Evolutionary conservation across 2,113 vertebrate genomes (phyloP), one percentile per base, ranked within the genome.

Genomic region (Sporophila hypoxantha): DNA sequence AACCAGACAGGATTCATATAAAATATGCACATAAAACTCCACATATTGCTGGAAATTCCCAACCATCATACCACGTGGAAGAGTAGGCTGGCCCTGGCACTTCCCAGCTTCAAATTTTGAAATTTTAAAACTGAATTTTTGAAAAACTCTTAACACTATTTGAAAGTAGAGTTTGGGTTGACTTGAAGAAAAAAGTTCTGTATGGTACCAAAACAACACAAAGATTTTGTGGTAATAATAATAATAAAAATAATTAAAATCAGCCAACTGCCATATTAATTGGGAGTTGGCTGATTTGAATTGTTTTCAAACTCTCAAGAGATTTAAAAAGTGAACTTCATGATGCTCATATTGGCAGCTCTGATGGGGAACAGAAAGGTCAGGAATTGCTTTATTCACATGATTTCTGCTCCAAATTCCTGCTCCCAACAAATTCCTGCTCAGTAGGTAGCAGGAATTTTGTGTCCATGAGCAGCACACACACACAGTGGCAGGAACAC

Each of bases 51-150:
- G 30, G 16, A 29, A 76, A 53, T 39, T 14, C 27, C n/a, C 12
- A 17, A 7, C n/a, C n/a, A 36, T 36, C 27, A 42, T 7, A n/a
- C 15, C 17, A 61, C 0, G 3, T 2, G 1, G 26, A 44, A 57
- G 2, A 53, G 26, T 0, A 62, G 34, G 37, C 39, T 89, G 74
- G 19, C 30, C 22, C 42, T 80, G 49, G 9, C 18, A 41, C 14
- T 64, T 65, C 5, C n/a, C 37, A 65, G 29, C 26, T 57, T 26
- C 23, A 12, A 59, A 81, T 22, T 60, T 3, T 53, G 18, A 44
- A 22, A 10, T 7, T 37, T 44, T 37, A 12, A 26, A 67, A 44
- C 22, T 15, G 32, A 52, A 32, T 21, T 59, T 9, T 44, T 52
- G 20, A 47, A 65, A 50, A 76, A 26, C 9, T 14, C 11, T 14